phyloP scores from a whole-genome alignment of 1,140 invertebrate genomes.

The Heterodera carotae region DNA sequence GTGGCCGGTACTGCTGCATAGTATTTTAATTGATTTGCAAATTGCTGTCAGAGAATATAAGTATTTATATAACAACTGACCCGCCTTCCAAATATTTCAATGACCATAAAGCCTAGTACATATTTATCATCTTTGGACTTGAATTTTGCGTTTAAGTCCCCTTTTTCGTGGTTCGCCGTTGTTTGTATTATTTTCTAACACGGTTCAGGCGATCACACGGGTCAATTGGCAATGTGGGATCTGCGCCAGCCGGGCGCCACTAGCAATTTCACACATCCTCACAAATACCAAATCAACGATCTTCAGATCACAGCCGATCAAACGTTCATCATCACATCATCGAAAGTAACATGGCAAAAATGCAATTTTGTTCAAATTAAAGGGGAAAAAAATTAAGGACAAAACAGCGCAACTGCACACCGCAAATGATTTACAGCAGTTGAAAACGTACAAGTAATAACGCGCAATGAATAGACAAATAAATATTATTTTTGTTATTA shows the following conservation, averaged over 20 bases:
- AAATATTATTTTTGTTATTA: too few species aligned
- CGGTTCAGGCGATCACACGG: slow-evolving; percentile 52
- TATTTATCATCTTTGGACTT: too few species aligned
- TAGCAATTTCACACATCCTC: slow-evolving; percentile 48
- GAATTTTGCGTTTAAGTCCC: too few species aligned
- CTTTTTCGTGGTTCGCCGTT: too few species aligned
- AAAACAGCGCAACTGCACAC: slow-evolving; percentile 63
- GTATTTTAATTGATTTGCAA: background rate
- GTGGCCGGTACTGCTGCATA: slow-evolving; percentile 43
- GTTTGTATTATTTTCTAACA: background rate
- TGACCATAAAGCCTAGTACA: too few species aligned
- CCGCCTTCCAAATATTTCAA: too few species aligned
- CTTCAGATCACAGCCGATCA: slow-evolving; percentile 61
- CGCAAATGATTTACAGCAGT: slow-evolving; percentile 49
- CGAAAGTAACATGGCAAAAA: slow-evolving; percentile 17
- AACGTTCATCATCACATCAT: slow-evolving; percentile 59
- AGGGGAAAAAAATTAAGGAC: slow-evolving; percentile 28
- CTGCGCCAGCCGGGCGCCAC: slow-evolving; percentile 52
- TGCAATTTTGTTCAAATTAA: background rate
- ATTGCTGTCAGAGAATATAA: too few species aligned
- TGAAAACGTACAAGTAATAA: slow-evolving; percentile 62
- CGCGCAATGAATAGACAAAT: too few species aligned
- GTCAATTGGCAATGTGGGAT: slow-evolving; percentile 55
- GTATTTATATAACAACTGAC: too few species aligned
- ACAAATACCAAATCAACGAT: slow-evolving; percentile 56